Conservation (phyloP, 2,113 vertebrate genomes). For the Oceanites oceanicus region DNA sequence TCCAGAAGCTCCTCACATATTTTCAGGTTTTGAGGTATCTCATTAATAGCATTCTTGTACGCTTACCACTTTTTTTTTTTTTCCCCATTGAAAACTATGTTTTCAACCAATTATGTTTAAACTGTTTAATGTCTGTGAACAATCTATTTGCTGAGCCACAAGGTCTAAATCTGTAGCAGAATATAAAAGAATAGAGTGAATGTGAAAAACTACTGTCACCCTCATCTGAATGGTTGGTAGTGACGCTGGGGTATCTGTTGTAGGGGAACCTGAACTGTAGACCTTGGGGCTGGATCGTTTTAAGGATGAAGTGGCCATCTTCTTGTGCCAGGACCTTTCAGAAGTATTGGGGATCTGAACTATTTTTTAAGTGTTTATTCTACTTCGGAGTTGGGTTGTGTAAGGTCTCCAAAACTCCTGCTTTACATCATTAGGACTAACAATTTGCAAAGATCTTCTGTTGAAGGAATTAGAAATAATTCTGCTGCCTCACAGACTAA, state of each 20-base stretch:
- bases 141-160: background rate
- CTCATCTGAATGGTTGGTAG: background rate
- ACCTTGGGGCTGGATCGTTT: background rate
- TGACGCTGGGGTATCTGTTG: background rate
- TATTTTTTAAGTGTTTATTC: background rate
- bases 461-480: background rate
- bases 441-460: background rate
- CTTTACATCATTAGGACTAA: background rate
- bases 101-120: background rate
- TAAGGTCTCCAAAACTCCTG: background rate
- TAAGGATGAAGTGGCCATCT: background rate
- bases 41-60: background rate
- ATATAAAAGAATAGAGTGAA: background rate
- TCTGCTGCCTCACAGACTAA: background rate
- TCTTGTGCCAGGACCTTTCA: background rate
- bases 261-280: background rate
- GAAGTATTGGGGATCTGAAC: background rate
- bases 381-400: background rate
- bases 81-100: background rate
- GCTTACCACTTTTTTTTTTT: background rate
- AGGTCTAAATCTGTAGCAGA: background rate
- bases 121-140: background rate
- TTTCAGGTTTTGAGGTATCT: background rate
- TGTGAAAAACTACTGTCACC: background rate
- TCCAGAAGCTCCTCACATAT: background rate